Conservation (phyloP, 2,113 vertebrate species). For the Labrus mixtus region DNA sequence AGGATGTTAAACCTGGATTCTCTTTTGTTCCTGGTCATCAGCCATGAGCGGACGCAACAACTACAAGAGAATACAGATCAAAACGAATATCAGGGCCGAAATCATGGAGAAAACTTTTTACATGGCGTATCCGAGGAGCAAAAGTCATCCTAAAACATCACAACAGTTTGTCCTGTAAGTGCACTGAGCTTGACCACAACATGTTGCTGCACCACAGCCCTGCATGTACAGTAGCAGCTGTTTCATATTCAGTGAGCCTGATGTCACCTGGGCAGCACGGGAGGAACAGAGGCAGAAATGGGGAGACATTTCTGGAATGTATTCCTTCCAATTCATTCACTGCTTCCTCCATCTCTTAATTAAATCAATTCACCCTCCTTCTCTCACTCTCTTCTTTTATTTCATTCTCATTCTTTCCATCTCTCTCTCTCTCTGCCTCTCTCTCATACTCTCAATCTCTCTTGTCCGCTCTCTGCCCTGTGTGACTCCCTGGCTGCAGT, state of each 20-base stretch:
- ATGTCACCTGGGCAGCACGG: slow-evolving; percentile 18
- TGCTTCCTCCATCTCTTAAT: slow-evolving; percentile 61
- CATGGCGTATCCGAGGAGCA: slow-evolving; percentile 10
- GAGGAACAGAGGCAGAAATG: slow-evolving; percentile 15
- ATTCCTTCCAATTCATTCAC: slow-evolving; percentile 57
- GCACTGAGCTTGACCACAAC: background rate
- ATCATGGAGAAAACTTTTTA: slow-evolving; percentile 24
- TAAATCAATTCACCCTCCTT: slow-evolving; percentile 43
- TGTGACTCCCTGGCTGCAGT: slow-evolving; percentile 43
- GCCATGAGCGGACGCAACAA: slow-evolving; percentile 25
- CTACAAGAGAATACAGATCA: slow-evolving; percentile 36
- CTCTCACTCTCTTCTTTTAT: background rate
- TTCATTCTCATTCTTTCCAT: slow-evolving; percentile 15
- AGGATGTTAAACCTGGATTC: slow-evolving; percentile 45
- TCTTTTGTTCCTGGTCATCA: slow-evolving; percentile 22
- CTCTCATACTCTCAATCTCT: slow-evolving; percentile 41
- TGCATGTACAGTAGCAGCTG: background rate
- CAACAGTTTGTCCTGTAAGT: background rate
- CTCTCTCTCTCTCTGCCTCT: slow-evolving; percentile 9
- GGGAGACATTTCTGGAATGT: slow-evolving; percentile 24
- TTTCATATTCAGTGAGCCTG: slow-evolving; percentile 41
- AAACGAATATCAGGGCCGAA: slow-evolving; percentile 28
- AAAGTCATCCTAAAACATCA: slow-evolving; percentile 10
- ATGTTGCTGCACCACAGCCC: slow-evolving; percentile 18
- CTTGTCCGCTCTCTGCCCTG: slow-evolving; percentile 45